These are phyloP conservation scores for Trichogramma pretiosum DNA, from an alignment of 1,140 invertebrate species.

Conservation along the genomic window DNA sequence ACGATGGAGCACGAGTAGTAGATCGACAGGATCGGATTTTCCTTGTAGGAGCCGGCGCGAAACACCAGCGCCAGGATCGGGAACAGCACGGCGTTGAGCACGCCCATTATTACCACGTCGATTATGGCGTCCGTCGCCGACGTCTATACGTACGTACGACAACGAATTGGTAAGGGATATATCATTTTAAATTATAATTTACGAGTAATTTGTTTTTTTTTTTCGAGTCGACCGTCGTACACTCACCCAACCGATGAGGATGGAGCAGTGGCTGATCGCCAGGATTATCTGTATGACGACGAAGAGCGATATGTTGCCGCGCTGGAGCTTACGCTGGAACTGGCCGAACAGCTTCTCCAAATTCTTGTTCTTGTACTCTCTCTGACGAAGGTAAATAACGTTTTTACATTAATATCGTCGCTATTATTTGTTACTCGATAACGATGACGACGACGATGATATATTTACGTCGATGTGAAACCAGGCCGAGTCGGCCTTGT, in stretches of 20 bases:
- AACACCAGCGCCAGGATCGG: conserved; percentile 46
- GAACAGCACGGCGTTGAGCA: conserved; percentile 40
- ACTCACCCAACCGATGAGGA: conserved; percentile 50
- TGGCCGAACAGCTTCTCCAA: conserved; percentile 62
- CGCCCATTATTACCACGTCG: conserved; percentile 34
- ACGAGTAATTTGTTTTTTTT: no score
- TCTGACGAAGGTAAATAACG: conserved; percentile 37
- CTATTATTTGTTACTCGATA: not conserved
- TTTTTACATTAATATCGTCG: not conserved
- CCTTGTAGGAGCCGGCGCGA: conserved; percentile 33
- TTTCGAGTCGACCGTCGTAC: no score
- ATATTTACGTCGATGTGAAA: conserved; percentile 20
- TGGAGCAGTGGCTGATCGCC: conserved; percentile 51
- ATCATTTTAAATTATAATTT: no score
- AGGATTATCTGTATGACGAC: conserved; percentile 59
- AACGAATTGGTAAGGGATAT: not conserved
- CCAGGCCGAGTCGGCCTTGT: conserved; percentile 43
- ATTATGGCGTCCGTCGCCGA: conserved; percentile 28
- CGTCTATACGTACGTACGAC: not conserved
- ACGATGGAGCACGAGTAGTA: conserved; percentile 45
- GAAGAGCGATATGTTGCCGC: conserved; percentile 68
- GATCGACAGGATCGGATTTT: conserved; percentile 42
- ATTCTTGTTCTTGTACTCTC: conserved; percentile 65
- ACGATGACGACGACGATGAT: not conserved
- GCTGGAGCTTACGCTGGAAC: conserved; percentile 66